Conservation (phyloP, 2,888 invertebrate species). For the Phengaris alcon region DNA sequence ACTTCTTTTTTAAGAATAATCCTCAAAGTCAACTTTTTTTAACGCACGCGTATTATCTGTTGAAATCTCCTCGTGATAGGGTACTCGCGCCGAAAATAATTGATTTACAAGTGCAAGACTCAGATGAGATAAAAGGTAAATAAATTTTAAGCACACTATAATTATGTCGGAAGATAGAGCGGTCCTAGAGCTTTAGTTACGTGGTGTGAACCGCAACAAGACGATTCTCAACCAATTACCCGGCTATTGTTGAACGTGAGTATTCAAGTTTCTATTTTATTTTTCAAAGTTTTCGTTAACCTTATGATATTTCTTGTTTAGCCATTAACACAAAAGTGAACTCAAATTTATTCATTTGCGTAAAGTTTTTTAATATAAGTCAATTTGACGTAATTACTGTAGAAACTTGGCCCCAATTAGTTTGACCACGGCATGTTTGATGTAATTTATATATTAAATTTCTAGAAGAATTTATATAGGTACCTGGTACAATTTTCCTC, state of each 20-base stretch:
- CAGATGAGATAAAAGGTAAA: conserved; percentile 9
- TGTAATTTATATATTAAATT: neutral
- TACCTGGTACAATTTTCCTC: too few relatives aligned
- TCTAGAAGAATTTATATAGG: neutral
- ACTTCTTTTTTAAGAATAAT: too few relatives aligned
- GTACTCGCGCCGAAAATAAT: neutral
- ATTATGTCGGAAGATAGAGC: conserved; percentile 16
- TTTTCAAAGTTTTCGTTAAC: conserved; percentile 53
- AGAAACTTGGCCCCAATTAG: conserved; percentile 17
- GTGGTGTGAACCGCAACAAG: conserved; percentile 48
- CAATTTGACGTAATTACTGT: conserved; percentile 21
- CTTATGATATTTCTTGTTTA: conserved; percentile 42
- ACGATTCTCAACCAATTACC: conserved; percentile 72
- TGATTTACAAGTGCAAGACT: neutral
- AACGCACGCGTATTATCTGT: neutral
- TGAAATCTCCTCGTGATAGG: neutral
- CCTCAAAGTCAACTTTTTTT: neutral
- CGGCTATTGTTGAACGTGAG: conserved; percentile 64
- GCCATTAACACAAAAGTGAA: conserved; percentile 3
- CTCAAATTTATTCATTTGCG: conserved; percentile 4
- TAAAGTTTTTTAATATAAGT: conserved; percentile 7
- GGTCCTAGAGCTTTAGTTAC: neutral
- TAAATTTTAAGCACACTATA: neutral
- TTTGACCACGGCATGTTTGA: conserved; percentile 2
- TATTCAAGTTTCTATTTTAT: conserved; percentile 67